A percentile compares a stretch with the other conserved stretches of the same genome.
These are phyloP conservation scores for Rhinophrynus dorsalis DNA, from an alignment of 2,797 vertebrate genomes.

Conservation along the genomic window DNA sequence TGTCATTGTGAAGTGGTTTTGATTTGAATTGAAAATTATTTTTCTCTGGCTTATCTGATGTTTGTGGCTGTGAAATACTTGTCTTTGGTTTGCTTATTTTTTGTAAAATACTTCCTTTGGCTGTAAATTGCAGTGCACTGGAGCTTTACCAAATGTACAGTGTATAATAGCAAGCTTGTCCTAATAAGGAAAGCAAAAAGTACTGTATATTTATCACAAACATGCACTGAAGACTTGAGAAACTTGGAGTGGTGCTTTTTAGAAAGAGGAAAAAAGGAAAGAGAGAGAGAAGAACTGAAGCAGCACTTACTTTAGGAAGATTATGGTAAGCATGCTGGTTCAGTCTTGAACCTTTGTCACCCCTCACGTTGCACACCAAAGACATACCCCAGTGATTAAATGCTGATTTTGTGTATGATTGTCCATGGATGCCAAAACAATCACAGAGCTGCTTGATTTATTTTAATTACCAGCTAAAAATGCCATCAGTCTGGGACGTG, in stretches of 20 bases:
- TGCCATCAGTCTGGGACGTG: constrained; percentile 93
- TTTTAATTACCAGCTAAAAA: constrained; percentile 97
- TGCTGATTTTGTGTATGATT: constrained; percentile 96
- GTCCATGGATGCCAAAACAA: constrained; percentile 98
- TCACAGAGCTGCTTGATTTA: constrained; percentile 96
- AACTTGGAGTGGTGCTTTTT: constrained; percentile 69
- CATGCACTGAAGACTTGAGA: constrained; percentile 72
- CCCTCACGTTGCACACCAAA: constrained; percentile 88
- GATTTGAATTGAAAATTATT: constrained; percentile 79
- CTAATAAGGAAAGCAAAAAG: constrained; percentile 79
- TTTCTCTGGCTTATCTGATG: constrained; percentile 76
- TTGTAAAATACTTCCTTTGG: constrained; percentile 77
- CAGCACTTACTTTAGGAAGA: constrained; percentile 85
- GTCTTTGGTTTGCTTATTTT: constrained; percentile 76
- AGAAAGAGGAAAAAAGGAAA: background rate
- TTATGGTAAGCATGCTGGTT: constrained; percentile 86
- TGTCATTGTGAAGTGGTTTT: constrained; percentile 87
- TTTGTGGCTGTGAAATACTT: constrained; percentile 80
- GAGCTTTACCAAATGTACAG: constrained; percentile 74
- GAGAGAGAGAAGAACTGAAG: constrained; percentile 58
- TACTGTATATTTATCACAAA: constrained; percentile 70
- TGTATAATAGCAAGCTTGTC: constrained; percentile 76
- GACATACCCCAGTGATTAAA: constrained; percentile 91
- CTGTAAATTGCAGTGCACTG: constrained; percentile 71
- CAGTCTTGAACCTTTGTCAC: constrained; percentile 90